These are phyloP conservation scores for Cercopithecus mona DNA, from an alignment of 2,113 vertebrate genomes.

Conservation along the genomic window DNA sequence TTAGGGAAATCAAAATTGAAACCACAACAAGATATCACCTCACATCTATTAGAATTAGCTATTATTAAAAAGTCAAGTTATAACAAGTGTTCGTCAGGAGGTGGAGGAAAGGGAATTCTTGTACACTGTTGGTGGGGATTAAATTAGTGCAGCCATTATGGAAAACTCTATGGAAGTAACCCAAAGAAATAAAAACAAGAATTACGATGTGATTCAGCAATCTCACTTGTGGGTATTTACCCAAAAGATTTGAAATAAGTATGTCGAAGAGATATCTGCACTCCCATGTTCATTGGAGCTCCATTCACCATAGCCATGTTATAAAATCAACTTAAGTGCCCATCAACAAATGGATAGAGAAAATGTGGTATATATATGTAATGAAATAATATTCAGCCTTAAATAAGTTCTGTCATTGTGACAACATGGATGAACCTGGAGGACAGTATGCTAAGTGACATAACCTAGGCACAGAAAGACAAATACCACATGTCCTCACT, in stretches of 20 bases:
- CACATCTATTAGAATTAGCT: not conserved
- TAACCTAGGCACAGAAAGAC: not conserved
- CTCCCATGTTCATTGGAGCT: not conserved
- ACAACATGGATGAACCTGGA: not conserved
- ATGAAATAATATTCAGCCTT: not conserved
- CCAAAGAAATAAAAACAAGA: not conserved
- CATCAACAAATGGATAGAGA: not conserved
- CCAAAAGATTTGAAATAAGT: not conserved
- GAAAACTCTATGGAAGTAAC: not conserved
- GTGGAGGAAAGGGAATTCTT: not conserved
- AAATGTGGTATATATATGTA: not conserved
- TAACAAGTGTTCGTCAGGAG: not conserved
- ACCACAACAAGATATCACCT: not conserved
- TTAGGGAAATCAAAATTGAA: not conserved
- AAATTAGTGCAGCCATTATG: not conserved
- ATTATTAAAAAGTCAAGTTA: not conserved
- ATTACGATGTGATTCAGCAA: not conserved
- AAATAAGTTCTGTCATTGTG: not conserved
- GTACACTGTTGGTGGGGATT: not conserved
- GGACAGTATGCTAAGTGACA: not conserved
- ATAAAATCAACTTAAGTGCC: not conserved
- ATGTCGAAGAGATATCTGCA: not conserved
- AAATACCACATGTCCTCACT: not conserved
- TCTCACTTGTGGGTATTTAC: not conserved
- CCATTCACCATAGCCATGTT: not conserved